Evolutionary conservation across 2,888 invertebrate genomes (phyloP).

Genomic region (Thymelicus lineola): DNA sequence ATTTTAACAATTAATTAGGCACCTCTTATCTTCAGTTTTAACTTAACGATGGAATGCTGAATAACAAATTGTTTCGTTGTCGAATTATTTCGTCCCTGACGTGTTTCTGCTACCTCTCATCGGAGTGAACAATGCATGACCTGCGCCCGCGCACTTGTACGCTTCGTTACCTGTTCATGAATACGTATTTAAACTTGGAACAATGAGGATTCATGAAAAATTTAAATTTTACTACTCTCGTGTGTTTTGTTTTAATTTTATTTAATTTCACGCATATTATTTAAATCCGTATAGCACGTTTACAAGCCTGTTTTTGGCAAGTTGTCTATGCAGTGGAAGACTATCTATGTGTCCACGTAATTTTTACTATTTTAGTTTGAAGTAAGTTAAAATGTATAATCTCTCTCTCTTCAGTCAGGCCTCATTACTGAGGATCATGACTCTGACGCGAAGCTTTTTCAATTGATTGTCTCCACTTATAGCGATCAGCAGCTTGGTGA

Average conservation of each 20-base stretch:
- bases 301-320: no score
- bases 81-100: constrained; percentile 33
- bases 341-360: no score
- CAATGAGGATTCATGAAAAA: constrained; percentile 33
- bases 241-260: constrained; percentile 2
- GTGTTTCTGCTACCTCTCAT: constrained; percentile 47
- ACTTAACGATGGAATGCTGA: constrained; percentile 22
- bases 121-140: constrained; percentile 63
- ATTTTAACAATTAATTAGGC: not conserved
- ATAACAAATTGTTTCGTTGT: constrained; percentile 29
- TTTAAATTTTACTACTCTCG: constrained; percentile 1
- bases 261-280: not conserved
- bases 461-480: no score
- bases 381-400: no score
- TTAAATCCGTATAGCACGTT: no score
- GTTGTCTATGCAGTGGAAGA: not conserved
- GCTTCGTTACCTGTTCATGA: constrained; percentile 57
- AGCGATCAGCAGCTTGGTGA: no score
- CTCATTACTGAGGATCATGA: no score
- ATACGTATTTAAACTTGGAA: constrained; percentile 28
- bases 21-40: constrained; percentile 11
- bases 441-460: no score
- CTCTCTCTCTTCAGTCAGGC: no score
- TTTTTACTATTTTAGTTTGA: no score
- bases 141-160: constrained; percentile 67